Conservation (phyloP, 1,140 invertebrate genomes). For the Bombus confusus region DNA sequence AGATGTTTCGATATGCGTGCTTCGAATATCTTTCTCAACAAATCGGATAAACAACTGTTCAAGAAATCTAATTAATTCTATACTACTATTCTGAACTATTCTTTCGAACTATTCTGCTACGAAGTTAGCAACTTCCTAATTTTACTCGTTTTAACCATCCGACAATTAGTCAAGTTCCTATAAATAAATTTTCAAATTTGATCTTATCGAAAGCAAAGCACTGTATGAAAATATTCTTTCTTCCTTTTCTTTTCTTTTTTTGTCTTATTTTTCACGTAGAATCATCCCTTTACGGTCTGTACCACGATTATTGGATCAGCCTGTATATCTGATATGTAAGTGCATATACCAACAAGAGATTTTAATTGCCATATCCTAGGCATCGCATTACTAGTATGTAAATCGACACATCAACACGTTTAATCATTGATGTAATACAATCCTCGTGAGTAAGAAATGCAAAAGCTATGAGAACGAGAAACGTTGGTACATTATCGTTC, state of each 20-base stretch:
- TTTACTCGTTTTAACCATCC: too few species aligned
- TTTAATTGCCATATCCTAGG: neutral
- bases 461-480: neutral
- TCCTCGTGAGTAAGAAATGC: constrained; percentile 3
- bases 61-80: neutral
- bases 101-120: too few species aligned
- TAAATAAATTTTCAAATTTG: too few species aligned
- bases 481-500: neutral
- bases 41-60: neutral
- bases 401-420: neutral
- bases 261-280: neutral
- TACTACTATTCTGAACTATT: too few species aligned
- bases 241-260: too few species aligned
- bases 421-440: constrained; percentile 33
- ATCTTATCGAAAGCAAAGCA: too few species aligned
- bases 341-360: neutral
- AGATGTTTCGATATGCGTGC: neutral
- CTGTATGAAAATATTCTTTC: too few species aligned
- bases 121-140: too few species aligned
- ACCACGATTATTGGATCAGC: neutral
- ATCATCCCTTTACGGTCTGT: neutral
- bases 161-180: too few species aligned
- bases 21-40: neutral
- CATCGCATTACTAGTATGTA: neutral
- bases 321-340: neutral